These are phyloP conservation scores for Muraenolepis orangiensis DNA, from an alignment of 2,797 vertebrate genomes.

Conservation along the genomic window DNA sequence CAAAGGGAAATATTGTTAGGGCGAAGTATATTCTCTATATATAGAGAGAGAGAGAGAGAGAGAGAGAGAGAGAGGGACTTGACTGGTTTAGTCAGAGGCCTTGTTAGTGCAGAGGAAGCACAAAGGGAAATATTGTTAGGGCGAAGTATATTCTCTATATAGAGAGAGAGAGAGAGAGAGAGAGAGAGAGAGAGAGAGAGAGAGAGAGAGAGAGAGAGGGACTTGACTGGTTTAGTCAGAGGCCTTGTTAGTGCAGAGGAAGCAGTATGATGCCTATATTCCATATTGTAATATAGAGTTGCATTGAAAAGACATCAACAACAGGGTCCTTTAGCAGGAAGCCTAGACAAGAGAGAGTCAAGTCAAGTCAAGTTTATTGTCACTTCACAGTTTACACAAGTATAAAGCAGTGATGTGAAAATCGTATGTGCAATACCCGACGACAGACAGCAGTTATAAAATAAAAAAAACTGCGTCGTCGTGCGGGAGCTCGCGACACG, in stretches of 20 bases:
- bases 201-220: neutral
- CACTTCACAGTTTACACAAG: too few species aligned
- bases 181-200: neutral
- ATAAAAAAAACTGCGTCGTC: too few species aligned
- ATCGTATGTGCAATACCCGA: too few species aligned
- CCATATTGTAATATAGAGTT: neutral
- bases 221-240: neutral
- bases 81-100: neutral
- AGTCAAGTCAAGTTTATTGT: too few species aligned
- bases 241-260: neutral
- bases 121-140: neutral
- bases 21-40: neutral
- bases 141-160: neutral
- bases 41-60: too few species aligned
- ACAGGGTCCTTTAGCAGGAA: neutral
- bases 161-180: neutral
- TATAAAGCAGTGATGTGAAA: too few species aligned
- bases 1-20: neutral
- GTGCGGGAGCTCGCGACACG: too few species aligned
- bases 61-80: neutral
- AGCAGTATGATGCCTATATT: neutral
- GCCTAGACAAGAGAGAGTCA: too few species aligned
- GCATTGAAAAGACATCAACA: neutral
- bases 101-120: too few species aligned
- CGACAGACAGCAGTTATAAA: too few species aligned